Evolutionary conservation across 2,113 vertebrate genomes (phyloP).

Genomic region (Salminus brasiliensis): DNA sequence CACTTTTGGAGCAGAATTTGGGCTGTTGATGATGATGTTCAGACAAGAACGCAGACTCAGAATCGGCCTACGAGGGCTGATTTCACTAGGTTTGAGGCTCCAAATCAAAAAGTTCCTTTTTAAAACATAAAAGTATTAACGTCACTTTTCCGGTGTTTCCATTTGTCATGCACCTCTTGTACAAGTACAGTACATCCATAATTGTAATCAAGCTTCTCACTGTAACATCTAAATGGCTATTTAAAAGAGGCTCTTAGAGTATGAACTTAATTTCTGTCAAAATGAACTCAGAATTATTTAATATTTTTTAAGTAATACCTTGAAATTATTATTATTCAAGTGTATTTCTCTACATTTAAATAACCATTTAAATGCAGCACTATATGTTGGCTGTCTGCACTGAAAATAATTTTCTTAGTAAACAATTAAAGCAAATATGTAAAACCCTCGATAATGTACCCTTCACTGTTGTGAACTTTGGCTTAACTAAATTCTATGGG

Average conservation of each 20-base stretch:
- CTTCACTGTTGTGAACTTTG: conserved; percentile 49
- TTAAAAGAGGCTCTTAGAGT: background rate
- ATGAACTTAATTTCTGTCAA: background rate
- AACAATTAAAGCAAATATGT: conserved; percentile 10
- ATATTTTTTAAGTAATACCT: background rate
- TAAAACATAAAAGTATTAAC: background rate
- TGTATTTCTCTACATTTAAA: too few relatives aligned
- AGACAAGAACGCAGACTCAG: too few relatives aligned
- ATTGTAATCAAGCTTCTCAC: background rate
- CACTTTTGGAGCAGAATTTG: too few relatives aligned
- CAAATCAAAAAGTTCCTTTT: too few relatives aligned
- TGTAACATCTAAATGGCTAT: background rate
- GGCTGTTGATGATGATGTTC: too few relatives aligned
- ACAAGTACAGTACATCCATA: conserved; percentile 9
- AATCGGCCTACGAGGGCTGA: too few relatives aligned
- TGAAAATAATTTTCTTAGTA: conserved; percentile 9
- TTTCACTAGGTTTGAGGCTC: too few relatives aligned
- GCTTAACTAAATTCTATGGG: conserved; percentile 41
- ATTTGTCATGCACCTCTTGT: conserved; percentile 18
- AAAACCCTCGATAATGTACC: conserved; percentile 9
- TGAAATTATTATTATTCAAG: background rate
- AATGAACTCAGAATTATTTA: too few relatives aligned
- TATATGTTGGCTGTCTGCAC: too few relatives aligned
- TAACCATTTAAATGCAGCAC: too few relatives aligned
- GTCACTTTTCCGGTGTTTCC: background rate